Percentiles rank a stretch among this genome's conserved stretches.
phyloP scores from a whole-genome alignment of 2,888 invertebrate genomes.

The Pemphredon lugubris region DNA sequence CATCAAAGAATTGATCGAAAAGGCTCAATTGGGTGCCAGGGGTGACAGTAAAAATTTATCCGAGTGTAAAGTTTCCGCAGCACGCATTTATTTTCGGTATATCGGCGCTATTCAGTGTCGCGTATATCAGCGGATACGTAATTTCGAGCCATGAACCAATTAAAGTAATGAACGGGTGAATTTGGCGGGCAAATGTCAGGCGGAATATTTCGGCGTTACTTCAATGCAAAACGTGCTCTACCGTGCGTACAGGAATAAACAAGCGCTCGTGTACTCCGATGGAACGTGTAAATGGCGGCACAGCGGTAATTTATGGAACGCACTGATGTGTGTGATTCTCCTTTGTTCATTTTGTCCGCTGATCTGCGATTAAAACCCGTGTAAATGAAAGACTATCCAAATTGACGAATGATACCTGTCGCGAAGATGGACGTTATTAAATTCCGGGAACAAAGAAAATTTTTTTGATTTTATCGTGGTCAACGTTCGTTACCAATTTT shows the following conservation, averaged over 20 bases:
- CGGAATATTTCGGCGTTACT: slow-evolving; percentile 16
- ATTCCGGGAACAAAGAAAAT: too few relatives aligned
- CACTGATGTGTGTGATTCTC: neutral
- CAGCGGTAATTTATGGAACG: slow-evolving; percentile 2
- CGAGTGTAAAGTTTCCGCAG: too few relatives aligned
- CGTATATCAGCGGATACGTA: slow-evolving; percentile 24
- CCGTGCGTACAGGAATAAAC: neutral
- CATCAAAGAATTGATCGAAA: too few relatives aligned
- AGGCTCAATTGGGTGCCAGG: too few relatives aligned
- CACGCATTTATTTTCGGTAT: neutral
- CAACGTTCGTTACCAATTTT: too few relatives aligned
- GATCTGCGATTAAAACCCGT: neutral
- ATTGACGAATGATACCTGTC: too few relatives aligned
- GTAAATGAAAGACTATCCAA: too few relatives aligned
- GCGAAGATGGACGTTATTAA: too few relatives aligned
- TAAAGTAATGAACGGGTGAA: slow-evolving; percentile 58
- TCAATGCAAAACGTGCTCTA: neutral
- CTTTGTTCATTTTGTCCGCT: neutral
- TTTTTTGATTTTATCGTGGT: too few relatives aligned
- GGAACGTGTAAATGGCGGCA: neutral
- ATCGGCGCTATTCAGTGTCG: neutral
- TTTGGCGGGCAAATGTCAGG: slow-evolving; percentile 27
- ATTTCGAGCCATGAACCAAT: slow-evolving; percentile 43
- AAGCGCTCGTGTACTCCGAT: neutral
- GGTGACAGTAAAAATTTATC: too few relatives aligned